A percentile compares a stretch with the other conserved stretches of the same genome.
These are phyloP conservation scores for Lepidonotus clava DNA, from an alignment of 2,888 invertebrate genomes.

Conservation along the genomic window DNA sequence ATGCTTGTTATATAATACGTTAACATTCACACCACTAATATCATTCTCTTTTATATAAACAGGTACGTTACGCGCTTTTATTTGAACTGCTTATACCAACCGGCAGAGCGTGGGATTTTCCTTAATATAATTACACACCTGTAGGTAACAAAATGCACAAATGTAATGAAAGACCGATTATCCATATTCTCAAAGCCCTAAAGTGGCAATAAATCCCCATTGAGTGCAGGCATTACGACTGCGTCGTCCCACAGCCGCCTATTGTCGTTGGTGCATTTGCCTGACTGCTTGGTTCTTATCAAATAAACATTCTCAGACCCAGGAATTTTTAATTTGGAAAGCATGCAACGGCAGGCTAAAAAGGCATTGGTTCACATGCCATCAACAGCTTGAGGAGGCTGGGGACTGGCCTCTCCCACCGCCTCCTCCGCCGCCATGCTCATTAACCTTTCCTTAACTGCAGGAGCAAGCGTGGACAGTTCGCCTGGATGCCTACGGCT, in stretches of 20 bases:
- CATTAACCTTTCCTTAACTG: slow-evolving; percentile 28
- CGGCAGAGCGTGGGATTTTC: too few species aligned
- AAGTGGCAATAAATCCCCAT: background rate
- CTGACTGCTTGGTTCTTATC: slow-evolving; percentile 18
- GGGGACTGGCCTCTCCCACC: background rate
- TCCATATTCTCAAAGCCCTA: background rate
- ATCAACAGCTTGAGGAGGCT: background rate
- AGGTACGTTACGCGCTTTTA: too few species aligned
- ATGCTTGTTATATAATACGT: too few species aligned
- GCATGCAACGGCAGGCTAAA: background rate
- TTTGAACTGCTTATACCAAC: too few species aligned
- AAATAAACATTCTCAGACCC: background rate
- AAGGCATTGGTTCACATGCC: slow-evolving; percentile 4
- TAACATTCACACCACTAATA: too few species aligned
- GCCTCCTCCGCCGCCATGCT: background rate
- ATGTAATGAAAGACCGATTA: background rate
- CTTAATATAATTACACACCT: too few species aligned
- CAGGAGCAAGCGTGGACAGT: background rate
- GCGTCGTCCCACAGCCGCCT: background rate
- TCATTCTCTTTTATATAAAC: too few species aligned
- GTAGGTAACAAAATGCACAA: too few species aligned
- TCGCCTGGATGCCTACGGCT: background rate
- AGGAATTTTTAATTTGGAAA: slow-evolving; percentile 12
- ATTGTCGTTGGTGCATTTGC: background rate
- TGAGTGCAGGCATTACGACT: background rate